Evolutionary conservation across 2,888 invertebrate genomes (phyloP).

Genomic region (Xestobium rufovillosum): DNA sequence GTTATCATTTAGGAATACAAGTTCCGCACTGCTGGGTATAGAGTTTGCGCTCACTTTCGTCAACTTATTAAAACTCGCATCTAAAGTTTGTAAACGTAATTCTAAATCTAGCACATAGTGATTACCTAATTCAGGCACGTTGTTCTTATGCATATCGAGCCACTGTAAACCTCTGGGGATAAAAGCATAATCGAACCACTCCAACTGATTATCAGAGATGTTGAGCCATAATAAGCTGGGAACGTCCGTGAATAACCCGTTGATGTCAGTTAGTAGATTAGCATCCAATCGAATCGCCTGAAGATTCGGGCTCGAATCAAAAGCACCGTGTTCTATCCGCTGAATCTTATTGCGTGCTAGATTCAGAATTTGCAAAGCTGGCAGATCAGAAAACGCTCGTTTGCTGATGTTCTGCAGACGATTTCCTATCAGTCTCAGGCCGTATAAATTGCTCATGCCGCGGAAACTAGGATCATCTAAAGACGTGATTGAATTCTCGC

Average conservation of each 20-base stretch:
- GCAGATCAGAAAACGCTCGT: slow-evolving; percentile 70
- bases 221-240: slow-evolving; percentile 81
- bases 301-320: slow-evolving; percentile 69
- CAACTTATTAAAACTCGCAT: slow-evolving; percentile 86
- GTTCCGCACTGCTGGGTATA: slow-evolving; percentile 77
- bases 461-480: slow-evolving; percentile 76
- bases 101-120: slow-evolving; percentile 63
- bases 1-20: slow-evolving; percentile 85
- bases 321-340: slow-evolving; percentile 71
- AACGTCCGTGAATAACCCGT: slow-evolving; percentile 75
- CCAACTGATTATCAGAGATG: slow-evolving; percentile 83
- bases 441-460: slow-evolving; percentile 78
- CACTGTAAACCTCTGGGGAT: slow-evolving; percentile 77
- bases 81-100: slow-evolving; percentile 71
- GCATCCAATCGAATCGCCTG: slow-evolving; percentile 83
- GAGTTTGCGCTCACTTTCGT: slow-evolving; percentile 66
- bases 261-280: slow-evolving; percentile 74
- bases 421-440: slow-evolving; percentile 83
- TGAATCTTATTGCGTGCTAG: slow-evolving; percentile 78
- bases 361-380: slow-evolving; percentile 77
- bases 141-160: slow-evolving; percentile 86
- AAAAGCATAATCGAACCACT: slow-evolving; percentile 81
- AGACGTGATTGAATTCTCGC: slow-evolving; percentile 79
- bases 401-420: slow-evolving; percentile 74
- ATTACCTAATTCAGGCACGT: slow-evolving; percentile 70